Evolutionary conservation across 2,797 vertebrate species (phyloP), one percentile per base, ranked within the genome.

Genomic region (Sebastes nivosus): DNA sequence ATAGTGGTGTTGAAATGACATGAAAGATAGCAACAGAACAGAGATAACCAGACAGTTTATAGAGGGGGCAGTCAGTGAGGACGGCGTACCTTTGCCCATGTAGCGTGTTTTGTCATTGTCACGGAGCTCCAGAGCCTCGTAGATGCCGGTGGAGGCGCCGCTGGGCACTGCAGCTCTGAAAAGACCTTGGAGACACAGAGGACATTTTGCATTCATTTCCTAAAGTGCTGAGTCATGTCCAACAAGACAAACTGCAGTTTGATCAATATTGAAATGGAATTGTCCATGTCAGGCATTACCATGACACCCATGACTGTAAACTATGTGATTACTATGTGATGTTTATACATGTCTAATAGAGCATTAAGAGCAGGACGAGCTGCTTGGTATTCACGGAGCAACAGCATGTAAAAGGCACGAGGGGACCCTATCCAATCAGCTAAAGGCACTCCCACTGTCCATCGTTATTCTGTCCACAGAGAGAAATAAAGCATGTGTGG

Each of bases 141-240:
- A 99, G 95, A 99, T 98, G 6, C 99, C 99, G 12, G 99, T 99
- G 27, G 98, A 99, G 65, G 99, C 99, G 7, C 99, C 99, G 0
- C 98, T 99, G 90, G 99, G 99, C 72, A 99, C 99, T n/a, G 98
- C 98, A 20, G 99, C 98, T 94, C 99, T 96, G 94, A 99, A 99
- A 30, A 98, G 96, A 94, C 99, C 99, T 95, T 97, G 78, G n/a
- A 75, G 60, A 91, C 42, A 88, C 46, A 88, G 12, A 84, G 46
- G 73, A 88, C 3, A 20, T 83, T 72, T 79, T 29, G 64, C 5
- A 36, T 34, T 74, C 38, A 77, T 66, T 77, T 75, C 4, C 34
- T 61, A 2, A 76, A 79, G n/a, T 72, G 65, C 75, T 27, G 52
- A 12, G 76, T 86, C 79, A 88, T 32, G 0, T 18, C 30, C 36